Conservation (phyloP, 2,888 invertebrate species). For the Lithophane leautieri region DNA sequence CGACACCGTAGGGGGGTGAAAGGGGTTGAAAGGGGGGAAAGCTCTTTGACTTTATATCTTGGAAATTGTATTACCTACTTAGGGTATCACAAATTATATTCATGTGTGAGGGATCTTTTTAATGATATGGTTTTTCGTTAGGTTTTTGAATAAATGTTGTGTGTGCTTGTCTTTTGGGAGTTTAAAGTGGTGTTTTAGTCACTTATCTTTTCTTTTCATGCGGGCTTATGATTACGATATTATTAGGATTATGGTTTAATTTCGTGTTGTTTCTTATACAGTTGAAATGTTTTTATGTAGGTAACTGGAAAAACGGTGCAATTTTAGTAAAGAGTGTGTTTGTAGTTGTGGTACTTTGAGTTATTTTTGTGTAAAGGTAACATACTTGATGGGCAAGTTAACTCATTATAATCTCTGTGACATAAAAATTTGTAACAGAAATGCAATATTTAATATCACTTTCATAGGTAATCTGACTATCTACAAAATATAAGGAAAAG, state of each 20-base stretch:
- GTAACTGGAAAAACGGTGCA: no score
- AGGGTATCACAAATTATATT: constrained; percentile 72
- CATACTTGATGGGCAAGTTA: no score
- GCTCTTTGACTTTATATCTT: constrained; percentile 86
- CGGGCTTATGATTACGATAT: no score
- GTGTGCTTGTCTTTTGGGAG: background rate
- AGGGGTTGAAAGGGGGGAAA: constrained; percentile 50
- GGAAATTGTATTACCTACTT: constrained; percentile 84
- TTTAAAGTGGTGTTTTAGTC: background rate
- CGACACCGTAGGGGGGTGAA: constrained; percentile 70
- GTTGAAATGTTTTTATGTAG: background rate
- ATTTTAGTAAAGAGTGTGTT: no score
- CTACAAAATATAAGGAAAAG: background rate
- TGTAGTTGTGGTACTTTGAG: no score
- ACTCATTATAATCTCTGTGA: no score
- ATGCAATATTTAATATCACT: background rate
- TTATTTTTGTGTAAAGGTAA: no score
- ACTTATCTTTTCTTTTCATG: background rate
- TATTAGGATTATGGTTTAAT: background rate
- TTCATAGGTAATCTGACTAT: background rate
- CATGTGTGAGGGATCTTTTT: constrained; percentile 35
- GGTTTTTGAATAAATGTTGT: constrained; percentile 9
- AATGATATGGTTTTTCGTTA: constrained; percentile 39
- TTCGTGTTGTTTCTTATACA: background rate
- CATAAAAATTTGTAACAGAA: no score